Percentiles rank a stretch among this genome's conserved stretches.
Conservation (phyloP, 2,113 vertebrate species). For the Phyllostomus hastatus region DNA sequence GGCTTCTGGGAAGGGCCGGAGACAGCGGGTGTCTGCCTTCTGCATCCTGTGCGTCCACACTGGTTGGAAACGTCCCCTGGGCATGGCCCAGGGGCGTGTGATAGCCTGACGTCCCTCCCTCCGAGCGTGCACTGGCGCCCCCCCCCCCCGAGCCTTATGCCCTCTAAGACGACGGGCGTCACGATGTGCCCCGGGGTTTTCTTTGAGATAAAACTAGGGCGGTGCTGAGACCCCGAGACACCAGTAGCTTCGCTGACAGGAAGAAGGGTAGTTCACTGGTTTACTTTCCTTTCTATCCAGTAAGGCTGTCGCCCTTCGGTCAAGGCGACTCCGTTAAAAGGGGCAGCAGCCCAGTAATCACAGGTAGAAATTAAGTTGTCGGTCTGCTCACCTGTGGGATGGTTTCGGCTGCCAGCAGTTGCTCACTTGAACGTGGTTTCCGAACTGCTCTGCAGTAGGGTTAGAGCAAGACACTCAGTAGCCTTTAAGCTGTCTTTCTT, state of each 20-base stretch:
- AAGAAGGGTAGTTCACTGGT: neutral
- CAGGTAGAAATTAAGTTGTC: neutral
- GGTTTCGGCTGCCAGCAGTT: neutral
- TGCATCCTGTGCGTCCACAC: neutral
- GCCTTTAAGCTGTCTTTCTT: neutral
- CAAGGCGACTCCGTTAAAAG: neutral
- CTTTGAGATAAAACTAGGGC: neutral
- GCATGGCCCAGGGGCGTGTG: neutral
- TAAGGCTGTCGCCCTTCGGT: neutral
- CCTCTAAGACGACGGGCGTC: neutral
- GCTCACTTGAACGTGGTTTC: neutral
- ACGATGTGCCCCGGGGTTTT: neutral
- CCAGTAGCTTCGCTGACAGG: neutral
- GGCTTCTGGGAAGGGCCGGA: neutral
- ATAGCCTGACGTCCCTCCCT: rapidly evolving
- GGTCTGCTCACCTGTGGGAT: neutral
- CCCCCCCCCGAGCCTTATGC: neutral
- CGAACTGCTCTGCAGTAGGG: neutral
- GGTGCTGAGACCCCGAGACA: neutral
- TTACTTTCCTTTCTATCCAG: neutral
- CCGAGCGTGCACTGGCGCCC: no score
- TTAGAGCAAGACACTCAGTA: neutral
- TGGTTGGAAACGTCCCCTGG: neutral
- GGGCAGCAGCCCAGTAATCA: neutral
- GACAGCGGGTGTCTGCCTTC: neutral